Percentiles rank a stretch among this genome's conserved stretches.
These are phyloP conservation scores for Ophioninae sp. DNA, from an alignment of 2,888 invertebrate species.

Conservation along the genomic window DNA sequence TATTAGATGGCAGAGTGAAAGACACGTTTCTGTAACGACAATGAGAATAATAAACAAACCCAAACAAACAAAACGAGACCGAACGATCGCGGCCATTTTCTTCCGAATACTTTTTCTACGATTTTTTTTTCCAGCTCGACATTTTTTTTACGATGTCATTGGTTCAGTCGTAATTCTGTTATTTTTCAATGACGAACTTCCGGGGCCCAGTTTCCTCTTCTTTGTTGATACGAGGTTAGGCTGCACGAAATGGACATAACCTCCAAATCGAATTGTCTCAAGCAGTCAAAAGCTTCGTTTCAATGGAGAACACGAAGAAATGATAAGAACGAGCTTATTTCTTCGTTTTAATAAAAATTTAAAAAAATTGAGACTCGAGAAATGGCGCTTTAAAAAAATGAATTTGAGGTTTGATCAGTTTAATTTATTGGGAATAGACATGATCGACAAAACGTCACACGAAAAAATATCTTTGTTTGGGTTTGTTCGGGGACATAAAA, in stretches of 20 bases:
- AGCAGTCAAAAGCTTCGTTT: conserved; percentile 4
- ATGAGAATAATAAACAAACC: not conserved
- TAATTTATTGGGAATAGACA: too few species aligned
- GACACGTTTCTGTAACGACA: conserved; percentile 51
- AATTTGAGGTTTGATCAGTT: too few species aligned
- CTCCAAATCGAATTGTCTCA: not conserved
- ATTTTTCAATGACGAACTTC: not conserved
- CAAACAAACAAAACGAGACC: too few species aligned
- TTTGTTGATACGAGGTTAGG: not conserved
- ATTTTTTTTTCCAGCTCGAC: conserved; percentile 23
- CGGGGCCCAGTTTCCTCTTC: not conserved
- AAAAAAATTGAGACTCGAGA: too few species aligned
- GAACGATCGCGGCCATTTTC: conserved; percentile 10
- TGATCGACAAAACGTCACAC: too few species aligned
- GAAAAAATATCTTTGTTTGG: too few species aligned
- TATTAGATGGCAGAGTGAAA: conserved; percentile 68
- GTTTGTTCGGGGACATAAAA: too few species aligned
- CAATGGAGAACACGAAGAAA: too few species aligned
- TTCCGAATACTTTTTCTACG: conserved; percentile 9
- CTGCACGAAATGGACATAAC: too few species aligned
- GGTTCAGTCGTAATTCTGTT: conserved; percentile 1
- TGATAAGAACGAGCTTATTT: too few species aligned
- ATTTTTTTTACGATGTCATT: conserved; percentile 43
- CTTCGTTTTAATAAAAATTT: too few species aligned
- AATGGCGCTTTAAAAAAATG: too few species aligned